A percentile compares a stretch with the other conserved stretches of the same genome.
Evolutionary conservation across 2,113 vertebrate species (phyloP).

Genomic region (Microcebus ravelobensis): DNA sequence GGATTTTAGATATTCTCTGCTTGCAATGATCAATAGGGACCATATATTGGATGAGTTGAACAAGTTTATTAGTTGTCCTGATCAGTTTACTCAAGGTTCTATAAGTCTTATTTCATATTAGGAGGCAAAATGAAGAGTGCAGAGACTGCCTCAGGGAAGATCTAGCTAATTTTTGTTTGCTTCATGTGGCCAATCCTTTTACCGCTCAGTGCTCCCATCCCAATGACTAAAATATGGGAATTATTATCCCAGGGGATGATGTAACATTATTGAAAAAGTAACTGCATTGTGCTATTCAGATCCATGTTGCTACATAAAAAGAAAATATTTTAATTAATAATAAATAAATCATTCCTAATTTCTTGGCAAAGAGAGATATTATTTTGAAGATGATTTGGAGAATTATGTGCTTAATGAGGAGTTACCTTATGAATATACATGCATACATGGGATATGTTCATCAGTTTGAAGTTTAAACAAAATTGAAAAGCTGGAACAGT

Average conservation of each 20-base stretch:
- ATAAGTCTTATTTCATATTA: not conserved
- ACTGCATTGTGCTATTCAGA: not conserved
- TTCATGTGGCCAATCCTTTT: not conserved
- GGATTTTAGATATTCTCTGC: slow-evolving; percentile 49
- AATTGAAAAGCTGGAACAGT: slow-evolving; percentile 78
- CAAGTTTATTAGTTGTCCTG: not conserved
- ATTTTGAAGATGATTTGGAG: slow-evolving; percentile 68
- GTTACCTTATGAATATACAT: slow-evolving; percentile 57
- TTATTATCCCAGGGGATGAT: not conserved
- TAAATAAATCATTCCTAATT: slow-evolving; percentile 40
- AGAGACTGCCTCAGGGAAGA: not conserved
- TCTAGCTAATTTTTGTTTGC: not conserved
- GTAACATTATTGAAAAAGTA: slow-evolving; percentile 54
- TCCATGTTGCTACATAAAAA: not conserved
- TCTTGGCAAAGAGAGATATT: slow-evolving; percentile 53
- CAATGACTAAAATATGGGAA: not conserved
- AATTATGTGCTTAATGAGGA: slow-evolving; percentile 66
- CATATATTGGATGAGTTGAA: not conserved
- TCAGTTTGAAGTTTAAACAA: slow-evolving; percentile 65
- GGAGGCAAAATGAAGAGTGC: not conserved
- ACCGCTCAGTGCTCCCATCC: not conserved
- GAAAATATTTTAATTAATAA: slow-evolving; percentile 35
- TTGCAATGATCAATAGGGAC: slow-evolving; percentile 65
- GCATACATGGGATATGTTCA: slow-evolving; percentile 24
- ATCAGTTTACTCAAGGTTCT: not conserved